Evolutionary conservation across 2,797 vertebrate species (phyloP).

Genomic region (Gallinago solitaria): DNA sequence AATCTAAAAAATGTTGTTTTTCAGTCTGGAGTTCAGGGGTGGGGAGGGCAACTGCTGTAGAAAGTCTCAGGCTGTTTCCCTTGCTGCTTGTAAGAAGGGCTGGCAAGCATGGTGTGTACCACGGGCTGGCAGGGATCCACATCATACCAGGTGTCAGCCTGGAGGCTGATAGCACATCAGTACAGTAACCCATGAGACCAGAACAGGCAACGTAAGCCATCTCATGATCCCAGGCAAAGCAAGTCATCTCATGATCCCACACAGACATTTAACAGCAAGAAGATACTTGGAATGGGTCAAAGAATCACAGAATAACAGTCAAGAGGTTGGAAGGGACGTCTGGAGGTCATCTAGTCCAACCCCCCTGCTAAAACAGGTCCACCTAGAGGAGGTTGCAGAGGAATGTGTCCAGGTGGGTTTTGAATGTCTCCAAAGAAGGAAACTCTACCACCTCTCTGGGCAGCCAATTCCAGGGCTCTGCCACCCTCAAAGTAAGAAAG

Average conservation of each 20-base stretch:
- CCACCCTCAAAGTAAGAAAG: too few species aligned
- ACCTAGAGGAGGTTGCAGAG: too few species aligned
- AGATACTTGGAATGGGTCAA: neutral
- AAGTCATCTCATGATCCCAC: neutral
- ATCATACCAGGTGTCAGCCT: neutral
- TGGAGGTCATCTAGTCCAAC: too few species aligned
- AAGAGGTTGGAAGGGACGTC: too few species aligned
- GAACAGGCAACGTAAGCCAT: neutral
- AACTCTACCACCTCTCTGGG: too few species aligned
- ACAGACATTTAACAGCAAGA: neutral
- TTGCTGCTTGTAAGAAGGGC: neutral
- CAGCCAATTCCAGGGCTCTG: too few species aligned
- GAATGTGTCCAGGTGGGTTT: too few species aligned
- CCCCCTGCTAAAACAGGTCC: too few species aligned
- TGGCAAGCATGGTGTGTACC: rapidly evolving
- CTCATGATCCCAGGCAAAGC: neutral
- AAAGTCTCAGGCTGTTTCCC: neutral
- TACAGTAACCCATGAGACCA: rapidly evolving
- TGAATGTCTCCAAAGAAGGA: too few species aligned
- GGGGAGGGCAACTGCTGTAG: neutral
- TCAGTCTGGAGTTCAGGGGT: neutral
- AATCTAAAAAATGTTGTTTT: neutral
- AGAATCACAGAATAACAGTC: too few species aligned
- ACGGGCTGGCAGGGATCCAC: neutral
- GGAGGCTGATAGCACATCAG: neutral